These are phyloP conservation scores for Columba guinea DNA, from an alignment of 2,797 vertebrate species.

Conservation along the genomic window DNA sequence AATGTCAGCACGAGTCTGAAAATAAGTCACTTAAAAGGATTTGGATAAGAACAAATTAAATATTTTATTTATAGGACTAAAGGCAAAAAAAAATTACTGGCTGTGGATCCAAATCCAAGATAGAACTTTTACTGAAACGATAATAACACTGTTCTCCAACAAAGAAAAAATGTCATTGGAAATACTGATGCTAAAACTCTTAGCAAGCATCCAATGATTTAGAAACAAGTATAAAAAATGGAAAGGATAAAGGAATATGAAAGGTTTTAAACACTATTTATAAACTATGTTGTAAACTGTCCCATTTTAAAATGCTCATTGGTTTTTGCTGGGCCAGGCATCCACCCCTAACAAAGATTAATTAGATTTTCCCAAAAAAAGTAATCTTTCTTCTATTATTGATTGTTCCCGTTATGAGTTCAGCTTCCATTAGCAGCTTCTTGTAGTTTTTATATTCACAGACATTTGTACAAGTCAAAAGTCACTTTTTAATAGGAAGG, in stretches of 20 bases:
- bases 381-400: neutral
- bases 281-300: neutral
- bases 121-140: neutral
- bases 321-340: neutral
- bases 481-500: neutral
- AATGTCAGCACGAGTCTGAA: neutral
- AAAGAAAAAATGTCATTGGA: neutral
- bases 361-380: neutral
- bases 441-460: neutral
- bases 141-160: neutral
- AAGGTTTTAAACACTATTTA: neutral
- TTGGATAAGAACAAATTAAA: neutral
- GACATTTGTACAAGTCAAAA: neutral
- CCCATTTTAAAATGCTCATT: neutral
- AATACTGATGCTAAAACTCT: slow-evolving; percentile 2
- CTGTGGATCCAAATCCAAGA: neutral
- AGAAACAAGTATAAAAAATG: neutral
- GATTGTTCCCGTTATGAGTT: neutral
- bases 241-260: neutral
- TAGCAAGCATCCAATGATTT: neutral
- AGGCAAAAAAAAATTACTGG: neutral
- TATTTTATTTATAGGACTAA: neutral
- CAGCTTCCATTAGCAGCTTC: neutral
- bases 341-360: neutral
- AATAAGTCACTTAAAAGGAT: neutral